phyloP scores from a whole-genome alignment of 2,888 invertebrate genomes.

The Acronicta alni region DNA sequence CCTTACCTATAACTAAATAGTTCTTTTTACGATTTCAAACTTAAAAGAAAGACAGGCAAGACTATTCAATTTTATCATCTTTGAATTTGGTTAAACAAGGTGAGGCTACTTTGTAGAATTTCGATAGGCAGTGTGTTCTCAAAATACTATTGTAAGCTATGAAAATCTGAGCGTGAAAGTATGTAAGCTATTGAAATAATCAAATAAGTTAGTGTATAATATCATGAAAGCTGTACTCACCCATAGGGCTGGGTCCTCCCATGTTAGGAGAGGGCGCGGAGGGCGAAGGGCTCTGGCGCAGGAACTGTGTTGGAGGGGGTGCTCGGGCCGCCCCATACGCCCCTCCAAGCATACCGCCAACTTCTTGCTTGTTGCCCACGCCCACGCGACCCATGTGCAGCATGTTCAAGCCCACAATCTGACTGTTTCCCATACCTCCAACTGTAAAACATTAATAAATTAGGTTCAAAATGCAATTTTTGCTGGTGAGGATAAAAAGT shows the following conservation, averaged over 20 bases:
- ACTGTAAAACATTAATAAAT: conserved; percentile 52
- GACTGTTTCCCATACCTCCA: conserved; percentile 80
- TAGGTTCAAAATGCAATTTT: background rate
- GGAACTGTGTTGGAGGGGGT: conserved; percentile 93
- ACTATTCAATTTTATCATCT: too few species aligned
- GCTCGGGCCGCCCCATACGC: conserved; percentile 88
- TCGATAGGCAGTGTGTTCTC: too few species aligned
- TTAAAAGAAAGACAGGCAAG: too few species aligned
- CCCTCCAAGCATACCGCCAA: conserved; percentile 79
- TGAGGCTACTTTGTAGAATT: too few species aligned
- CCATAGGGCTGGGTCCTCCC: conserved; percentile 88
- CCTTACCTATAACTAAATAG: too few species aligned
- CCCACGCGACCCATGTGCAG: conserved; percentile 75
- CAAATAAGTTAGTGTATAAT: too few species aligned
- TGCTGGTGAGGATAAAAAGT: background rate
- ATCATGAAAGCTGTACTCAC: conserved; percentile 60
- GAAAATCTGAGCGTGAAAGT: too few species aligned
- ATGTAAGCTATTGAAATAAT: too few species aligned
- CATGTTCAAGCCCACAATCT: conserved; percentile 82
- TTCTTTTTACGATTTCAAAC: too few species aligned
- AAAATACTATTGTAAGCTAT: too few species aligned
- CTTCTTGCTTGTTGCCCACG: conserved; percentile 73
- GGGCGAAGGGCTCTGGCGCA: conserved; percentile 94
- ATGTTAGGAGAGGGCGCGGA: conserved; percentile 92
- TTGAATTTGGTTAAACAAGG: too few species aligned